Base-by-base conservation (phyloP, 2,797 vertebrate genomes). In the Enteromius anoplus region DNA sequence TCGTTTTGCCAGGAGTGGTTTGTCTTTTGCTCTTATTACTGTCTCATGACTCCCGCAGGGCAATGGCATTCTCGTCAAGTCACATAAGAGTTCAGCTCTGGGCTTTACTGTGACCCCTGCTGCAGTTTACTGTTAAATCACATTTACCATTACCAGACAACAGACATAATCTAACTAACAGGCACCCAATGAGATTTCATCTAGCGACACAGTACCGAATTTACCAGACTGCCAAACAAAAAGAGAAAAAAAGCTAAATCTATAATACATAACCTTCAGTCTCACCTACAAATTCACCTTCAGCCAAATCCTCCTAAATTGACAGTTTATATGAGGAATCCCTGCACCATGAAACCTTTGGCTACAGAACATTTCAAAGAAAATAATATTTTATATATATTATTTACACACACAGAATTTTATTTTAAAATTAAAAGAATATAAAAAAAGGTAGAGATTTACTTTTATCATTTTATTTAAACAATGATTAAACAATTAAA, bases 121-220 rank as follows among this genome's bases (percentile, higher is more conserved):
- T 78, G 40, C 60, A 34, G 19, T 78, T 65, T 65, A 49, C 60
- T 34, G 58, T 34, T 65, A 65, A 65, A 78, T 62, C 23, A 45
- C 75, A 76, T 76, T 62, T 62, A 62, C 23, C 55, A 62, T 76
- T 62, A 45, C 23, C 26, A 81, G 53, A 80, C 23, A 29, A 73
- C 45, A 75, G n/a, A 75, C 58, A 65, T 62, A 60, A 81, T 71
- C 32, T 51, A 71, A 64, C 42, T 80, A 79, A 69, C 32, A 69
- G 47, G 47, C 34, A 4, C 12, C 58, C 23, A 65, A 78, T 65
- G 26, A n/a, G 60, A 65, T 65, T 78, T 78, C 23, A 1, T 49
- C 58, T 60, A 75, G 17, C 14, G 12, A 42, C 34, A 64, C 42
- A 26, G 32, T 26, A 49, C 53, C 4, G 1, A 79, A 60, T 32